phyloP scores from a whole-genome alignment of 2,113 vertebrate species.

The Ranitomeya variabilis region DNA sequence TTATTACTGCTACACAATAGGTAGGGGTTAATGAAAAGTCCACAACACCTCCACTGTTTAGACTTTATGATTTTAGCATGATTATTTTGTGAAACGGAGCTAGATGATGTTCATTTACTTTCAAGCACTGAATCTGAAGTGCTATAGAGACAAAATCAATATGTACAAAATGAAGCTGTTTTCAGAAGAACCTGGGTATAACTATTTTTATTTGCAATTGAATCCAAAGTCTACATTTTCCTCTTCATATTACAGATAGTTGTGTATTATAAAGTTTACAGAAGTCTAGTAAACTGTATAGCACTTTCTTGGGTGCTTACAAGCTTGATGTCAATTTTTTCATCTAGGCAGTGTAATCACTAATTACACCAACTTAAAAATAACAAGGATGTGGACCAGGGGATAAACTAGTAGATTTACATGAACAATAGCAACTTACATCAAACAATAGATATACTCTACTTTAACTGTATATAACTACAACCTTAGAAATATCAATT shows the following conservation, averaged over 20 bases:
- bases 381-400: neutral
- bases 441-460: no score
- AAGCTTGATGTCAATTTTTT: neutral
- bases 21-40: neutral
- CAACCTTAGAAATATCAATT: no score
- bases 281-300: conserved; percentile 1
- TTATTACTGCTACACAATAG: no score
- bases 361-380: neutral
- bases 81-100: neutral
- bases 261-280: neutral
- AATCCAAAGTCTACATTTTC: neutral
- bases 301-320: neutral
- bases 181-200: neutral
- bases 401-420: neutral
- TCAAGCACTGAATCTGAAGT: neutral
- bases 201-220: neutral
- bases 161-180: neutral
- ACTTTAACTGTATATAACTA: no score
- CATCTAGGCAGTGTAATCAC: neutral
- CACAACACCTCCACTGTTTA: neutral
- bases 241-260: neutral
- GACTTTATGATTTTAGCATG: neutral
- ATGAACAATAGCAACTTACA: no score
- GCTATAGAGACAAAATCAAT: neutral
- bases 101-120: neutral